Percentiles rank a stretch among this genome's conserved stretches.
Evolutionary conservation across 2,113 vertebrate species (phyloP).

Genomic region (Camelus bactrianus): DNA sequence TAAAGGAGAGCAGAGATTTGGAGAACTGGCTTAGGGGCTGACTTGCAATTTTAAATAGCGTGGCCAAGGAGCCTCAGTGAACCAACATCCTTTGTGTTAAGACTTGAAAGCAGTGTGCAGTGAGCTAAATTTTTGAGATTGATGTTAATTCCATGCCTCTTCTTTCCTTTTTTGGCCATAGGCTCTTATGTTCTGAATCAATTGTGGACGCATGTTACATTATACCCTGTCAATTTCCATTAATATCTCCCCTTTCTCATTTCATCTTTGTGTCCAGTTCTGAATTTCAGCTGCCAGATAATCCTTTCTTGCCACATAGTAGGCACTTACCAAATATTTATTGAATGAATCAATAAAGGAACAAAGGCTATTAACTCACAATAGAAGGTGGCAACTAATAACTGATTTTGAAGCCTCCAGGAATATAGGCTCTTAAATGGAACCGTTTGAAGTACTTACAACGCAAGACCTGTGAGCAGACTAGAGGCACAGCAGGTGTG

Average conservation of each 20-base stretch:
- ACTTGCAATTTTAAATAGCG: not conserved
- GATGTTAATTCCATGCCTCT: not conserved
- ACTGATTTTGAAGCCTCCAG: not conserved
- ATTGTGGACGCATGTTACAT: not conserved
- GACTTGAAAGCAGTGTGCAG: not conserved
- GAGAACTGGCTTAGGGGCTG: not conserved
- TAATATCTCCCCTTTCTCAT: not conserved
- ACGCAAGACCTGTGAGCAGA: not conserved
- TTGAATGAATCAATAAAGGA: slow-evolving; percentile 10
- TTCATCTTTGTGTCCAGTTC: not conserved
- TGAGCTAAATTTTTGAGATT: not conserved
- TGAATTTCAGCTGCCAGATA: slow-evolving; percentile 32
- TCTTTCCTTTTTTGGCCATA: not conserved
- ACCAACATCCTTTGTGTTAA: not conserved
- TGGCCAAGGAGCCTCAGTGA: not conserved
- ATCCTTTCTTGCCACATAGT: not conserved
- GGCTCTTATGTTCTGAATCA: not conserved
- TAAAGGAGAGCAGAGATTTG: not conserved
- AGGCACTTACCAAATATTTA: not conserved
- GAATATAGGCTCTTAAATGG: not conserved
- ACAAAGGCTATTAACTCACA: not conserved
- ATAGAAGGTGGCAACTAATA: not conserved
- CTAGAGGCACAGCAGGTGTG: not conserved
- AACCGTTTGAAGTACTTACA: not conserved
- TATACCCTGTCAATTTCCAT: not conserved